A percentile compares a stretch with the other conserved stretches of the same genome.
Conservation (phyloP, 2,113 vertebrate species). For the Danionella cerebrum region DNA sequence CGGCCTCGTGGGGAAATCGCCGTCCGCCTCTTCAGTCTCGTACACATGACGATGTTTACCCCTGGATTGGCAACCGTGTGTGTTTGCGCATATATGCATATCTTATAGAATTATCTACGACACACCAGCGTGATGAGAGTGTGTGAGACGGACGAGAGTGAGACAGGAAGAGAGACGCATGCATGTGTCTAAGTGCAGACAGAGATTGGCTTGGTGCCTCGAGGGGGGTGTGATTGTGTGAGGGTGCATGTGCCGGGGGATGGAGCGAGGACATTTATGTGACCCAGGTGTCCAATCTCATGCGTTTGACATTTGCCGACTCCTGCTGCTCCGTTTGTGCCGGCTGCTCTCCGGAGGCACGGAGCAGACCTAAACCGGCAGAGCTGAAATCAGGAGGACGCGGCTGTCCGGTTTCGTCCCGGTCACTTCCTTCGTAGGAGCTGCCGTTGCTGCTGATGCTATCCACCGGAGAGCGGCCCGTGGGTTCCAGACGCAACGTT, state of each 20-base stretch:
- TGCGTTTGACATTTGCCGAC: slow-evolving; percentile 78
- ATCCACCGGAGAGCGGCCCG: slow-evolving; percentile 78
- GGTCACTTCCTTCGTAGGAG: slow-evolving; percentile 86
- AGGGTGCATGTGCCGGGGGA: slow-evolving; percentile 21
- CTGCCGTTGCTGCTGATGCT: slow-evolving; percentile 90
- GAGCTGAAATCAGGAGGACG: slow-evolving; percentile 70
- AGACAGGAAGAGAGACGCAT: slow-evolving; percentile 35
- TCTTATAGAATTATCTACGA: slow-evolving; percentile 12
- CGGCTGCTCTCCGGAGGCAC: slow-evolving; percentile 60
- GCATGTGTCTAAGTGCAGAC: slow-evolving; percentile 35
- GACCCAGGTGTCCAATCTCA: slow-evolving; percentile 90
- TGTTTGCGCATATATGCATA: slow-evolving; percentile 18
- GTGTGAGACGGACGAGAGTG: slow-evolving; percentile 2
- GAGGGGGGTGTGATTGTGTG: slow-evolving; percentile 36
- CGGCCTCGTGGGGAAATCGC: neutral
- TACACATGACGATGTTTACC: slow-evolving; percentile 16
- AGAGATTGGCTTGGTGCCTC: slow-evolving; percentile 22
- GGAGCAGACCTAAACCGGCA: slow-evolving; percentile 73
- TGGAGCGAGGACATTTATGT: slow-evolving; percentile 65
- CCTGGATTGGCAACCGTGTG: slow-evolving; percentile 37
- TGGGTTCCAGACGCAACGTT: slow-evolving; percentile 70
- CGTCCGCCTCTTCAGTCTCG: slow-evolving; percentile 12
- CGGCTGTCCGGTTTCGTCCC: slow-evolving; percentile 68
- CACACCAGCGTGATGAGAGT: slow-evolving; percentile 11
- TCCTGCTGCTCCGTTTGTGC: slow-evolving; percentile 70